A percentile compares a stretch with the other conserved stretches of the same genome.
Conservation (phyloP, 2,888 invertebrate genomes). For the Dynastes hyllus region DNA sequence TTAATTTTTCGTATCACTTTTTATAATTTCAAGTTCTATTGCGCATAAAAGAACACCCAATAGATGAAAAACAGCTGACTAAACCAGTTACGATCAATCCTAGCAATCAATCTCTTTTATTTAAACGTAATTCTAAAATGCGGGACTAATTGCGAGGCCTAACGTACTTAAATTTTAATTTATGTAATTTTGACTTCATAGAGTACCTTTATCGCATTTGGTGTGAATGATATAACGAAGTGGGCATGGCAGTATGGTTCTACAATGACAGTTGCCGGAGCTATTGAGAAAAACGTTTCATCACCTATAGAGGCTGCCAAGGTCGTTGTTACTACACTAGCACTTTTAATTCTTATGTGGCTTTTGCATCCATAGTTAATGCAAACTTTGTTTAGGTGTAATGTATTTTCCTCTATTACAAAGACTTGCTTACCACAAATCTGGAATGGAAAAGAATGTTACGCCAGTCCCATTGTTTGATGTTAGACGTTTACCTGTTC, state of each 20-base stretch:
- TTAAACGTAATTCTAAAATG: too few species aligned
- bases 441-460: conserved; percentile 60
- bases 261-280: conserved; percentile 64
- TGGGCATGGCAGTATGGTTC: conserved; percentile 65
- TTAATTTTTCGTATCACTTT: too few species aligned
- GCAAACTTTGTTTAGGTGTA: conserved; percentile 69
- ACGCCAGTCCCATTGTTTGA: neutral
- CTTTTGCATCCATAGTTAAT: conserved; percentile 65
- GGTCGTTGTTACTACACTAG: conserved; percentile 66
- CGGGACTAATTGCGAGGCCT: too few species aligned
- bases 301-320: conserved; percentile 41
- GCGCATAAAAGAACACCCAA: too few species aligned
- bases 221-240: conserved; percentile 69
- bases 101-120: too few species aligned
- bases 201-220: conserved; percentile 68
- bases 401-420: conserved; percentile 63
- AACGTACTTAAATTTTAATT: too few species aligned
- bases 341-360: conserved; percentile 68
- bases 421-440: conserved; percentile 66
- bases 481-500: conserved; percentile 65
- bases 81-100: too few species aligned
- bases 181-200: too few species aligned
- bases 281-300: conserved; percentile 64
- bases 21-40: too few species aligned
- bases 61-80: too few species aligned